Base-by-base conservation (phyloP, 1,140 invertebrate genomes). In the Pachypsylla venusta region DNA sequence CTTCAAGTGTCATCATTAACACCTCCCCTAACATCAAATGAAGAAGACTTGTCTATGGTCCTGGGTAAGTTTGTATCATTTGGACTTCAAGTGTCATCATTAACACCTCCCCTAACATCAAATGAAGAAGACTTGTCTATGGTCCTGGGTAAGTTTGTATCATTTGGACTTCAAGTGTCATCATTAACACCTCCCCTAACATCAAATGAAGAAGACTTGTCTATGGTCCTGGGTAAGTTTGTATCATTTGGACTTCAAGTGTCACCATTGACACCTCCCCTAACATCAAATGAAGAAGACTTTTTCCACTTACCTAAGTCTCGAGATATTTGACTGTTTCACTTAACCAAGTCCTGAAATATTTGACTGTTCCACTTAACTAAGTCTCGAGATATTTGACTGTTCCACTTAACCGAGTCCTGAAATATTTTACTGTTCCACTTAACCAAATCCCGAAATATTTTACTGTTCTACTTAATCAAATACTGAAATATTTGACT, bases 121-220 rank as follows among this genome's bases (percentile, higher is more conserved):
- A 86, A 88, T 63, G 86, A 90, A 28, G 89, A 92, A 66, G 89
- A 90, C 67, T 75, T 93, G 25, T 89, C 87, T 2, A 76, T 92
- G 57, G 84, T 92, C 58, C 71, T 92, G 1, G 88, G 88, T 12
- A 88, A 81, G 28, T 87, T n/a, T n/a, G n/a, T n/a, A n/a, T n/a
- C n/a, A n/a, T n/a, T n/a, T n/a, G n/a, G n/a, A n/a, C n/a, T n/a
- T n/a, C n/a, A n/a, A n/a, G 82, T 83, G 1, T 80, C 84, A 39
- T 79, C 84, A 1, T 81, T 91, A 3, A 85, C 81, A 64, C 84
- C 86, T 12, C 42, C 42, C 42, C 42, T 48, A 4, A 48, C 42
- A 7, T 5, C 62, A 25, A 86, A 88, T 63, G 86, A 90, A 28
- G 89, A 92, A 66, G 89, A 90, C 67, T 75, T 93, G 25, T 89